Percentiles rank a stretch among this genome's conserved stretches.
Evolutionary conservation across 1,140 invertebrate genomes (phyloP).

Genomic region (Papilio aristodemus): DNA sequence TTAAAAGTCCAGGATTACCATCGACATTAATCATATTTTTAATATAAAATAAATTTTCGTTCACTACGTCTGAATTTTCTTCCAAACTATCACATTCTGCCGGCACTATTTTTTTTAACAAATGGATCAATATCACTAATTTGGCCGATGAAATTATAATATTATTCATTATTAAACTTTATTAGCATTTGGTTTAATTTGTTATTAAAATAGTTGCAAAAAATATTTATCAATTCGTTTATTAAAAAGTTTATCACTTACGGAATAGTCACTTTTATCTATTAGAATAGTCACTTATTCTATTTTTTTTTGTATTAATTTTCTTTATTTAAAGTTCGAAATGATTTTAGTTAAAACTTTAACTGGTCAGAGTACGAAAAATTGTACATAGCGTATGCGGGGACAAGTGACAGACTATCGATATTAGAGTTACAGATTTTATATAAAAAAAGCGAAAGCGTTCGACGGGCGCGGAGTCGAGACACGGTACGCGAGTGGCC

Average conservation of each 20-base stretch:
- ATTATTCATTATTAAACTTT: slow-evolving; percentile 24
- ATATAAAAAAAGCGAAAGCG: slow-evolving; percentile 58
- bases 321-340: neutral
- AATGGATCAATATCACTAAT: slow-evolving; percentile 38
- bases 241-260: neutral
- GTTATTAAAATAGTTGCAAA: neutral
- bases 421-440: slow-evolving; percentile 35
- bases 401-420: slow-evolving; percentile 15
- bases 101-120: slow-evolving; percentile 34
- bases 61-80: slow-evolving; percentile 37
- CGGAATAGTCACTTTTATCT: neutral
- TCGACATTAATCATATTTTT: slow-evolving; percentile 52
- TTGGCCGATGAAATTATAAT: slow-evolving; percentile 35
- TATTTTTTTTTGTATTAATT: neutral
- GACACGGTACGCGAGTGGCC: slow-evolving; percentile 52
- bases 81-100: slow-evolving; percentile 15
- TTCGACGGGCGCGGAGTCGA: slow-evolving; percentile 34
- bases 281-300: slow-evolving; percentile 9
- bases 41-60: slow-evolving; percentile 45
- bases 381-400: neutral
- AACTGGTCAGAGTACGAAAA: neutral
- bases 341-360: neutral
- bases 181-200: slow-evolving; percentile 9
- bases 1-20: slow-evolving; percentile 42
- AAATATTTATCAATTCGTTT: neutral